Evolutionary conservation across 2,888 invertebrate genomes (phyloP), one percentile per base, ranked within the genome.

Genomic region (Helicoverpa assulta): DNA sequence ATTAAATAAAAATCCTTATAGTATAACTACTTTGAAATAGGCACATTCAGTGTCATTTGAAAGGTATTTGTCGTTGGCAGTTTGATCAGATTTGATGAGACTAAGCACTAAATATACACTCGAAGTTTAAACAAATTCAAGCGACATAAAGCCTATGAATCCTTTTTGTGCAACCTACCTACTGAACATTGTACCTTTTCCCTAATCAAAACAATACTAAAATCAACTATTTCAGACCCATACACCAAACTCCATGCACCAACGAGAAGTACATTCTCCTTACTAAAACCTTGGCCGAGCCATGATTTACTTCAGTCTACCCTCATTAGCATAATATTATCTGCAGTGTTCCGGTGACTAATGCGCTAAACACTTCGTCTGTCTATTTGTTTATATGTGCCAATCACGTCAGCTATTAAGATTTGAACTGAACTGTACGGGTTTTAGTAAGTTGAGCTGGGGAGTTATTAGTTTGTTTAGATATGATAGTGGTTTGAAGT

Each of bases 281-380:
- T 86, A 70, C 72, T 88, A 88, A 76, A 90, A 92, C 93, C 92
- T 92, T 93, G 93, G 90, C 86, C 83, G 82, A 82, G 81, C 82
- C 81, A 87, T 93, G 92, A 92, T 93, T 93, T 93, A 93, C 90
- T 90, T 87, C 84, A 82, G 84, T 76, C 77, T 76, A 78, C 79
- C 78, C 80, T 84, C 83, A 91, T 93, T 93, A 90, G 81, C 91
- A 92, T 92, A 91, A 82, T 81, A 83, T 83, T 77, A 83, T 85
- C 82, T 86, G 81, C 80, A 79, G 72, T 82, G 85, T 88, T 87
- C 88, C 84, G 88, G 87, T 93, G 92, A 92, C 91, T 92, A 91
- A 92, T 86, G 82, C 88, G 77, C 84, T 80, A 85, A 84, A 78
- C 80, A 81, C 81, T 81, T 80, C 75, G 77, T 68, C 66, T 80